Base-by-base conservation (phyloP, 2,113 vertebrate genomes). In the Paradoxurus hermaphroditus region DNA sequence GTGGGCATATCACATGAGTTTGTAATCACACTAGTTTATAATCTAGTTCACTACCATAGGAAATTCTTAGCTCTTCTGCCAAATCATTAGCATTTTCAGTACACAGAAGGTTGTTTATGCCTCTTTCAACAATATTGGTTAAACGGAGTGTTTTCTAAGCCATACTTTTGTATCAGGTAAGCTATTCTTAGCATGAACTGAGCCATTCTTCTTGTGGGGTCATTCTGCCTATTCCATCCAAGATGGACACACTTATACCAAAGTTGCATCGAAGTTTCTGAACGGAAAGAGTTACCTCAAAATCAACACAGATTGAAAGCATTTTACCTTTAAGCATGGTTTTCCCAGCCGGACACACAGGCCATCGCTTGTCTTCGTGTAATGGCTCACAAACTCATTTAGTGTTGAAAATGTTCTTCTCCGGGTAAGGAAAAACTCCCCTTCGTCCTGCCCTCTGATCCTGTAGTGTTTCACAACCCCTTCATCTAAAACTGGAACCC, bases 391-490 rank as follows among this genome's bases (percentile, higher is more conserved):
- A 34, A 99, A 98, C 11, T 99, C 97, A 78, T 96, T 98, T 90
- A 99, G 68, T 1, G 99, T 99, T 62, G 90, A 19, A 94, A 99
- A 99, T 25, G 53, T 90, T 95, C 18, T 98, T 87, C 7, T 97
- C 82, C 13, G 98, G 0, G 98, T 98, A 73, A 99, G 96, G 78
- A 93, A 99, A 98, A 99, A 99, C 0, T 95, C 98, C 6, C 98
- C 99, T 39, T 93, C 98, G 0, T 99, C 99, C 84, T 97, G n/a
- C 96, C 72, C 99, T 95, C 11, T 98, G 90, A 99, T 98, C 95
- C 99, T 99, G 98, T 99, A 99, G 98, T 99, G 99, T 97, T 99
- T 99, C 98, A 99, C 99, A 72, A 21, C 98, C 0, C 86, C 96
- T 39, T 75, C 94, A 98, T 99, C 98, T 97, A 99, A 98, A 98